phyloP scores from a whole-genome alignment of 2,113 vertebrate species.

The Lophochroa leadbeateri region DNA sequence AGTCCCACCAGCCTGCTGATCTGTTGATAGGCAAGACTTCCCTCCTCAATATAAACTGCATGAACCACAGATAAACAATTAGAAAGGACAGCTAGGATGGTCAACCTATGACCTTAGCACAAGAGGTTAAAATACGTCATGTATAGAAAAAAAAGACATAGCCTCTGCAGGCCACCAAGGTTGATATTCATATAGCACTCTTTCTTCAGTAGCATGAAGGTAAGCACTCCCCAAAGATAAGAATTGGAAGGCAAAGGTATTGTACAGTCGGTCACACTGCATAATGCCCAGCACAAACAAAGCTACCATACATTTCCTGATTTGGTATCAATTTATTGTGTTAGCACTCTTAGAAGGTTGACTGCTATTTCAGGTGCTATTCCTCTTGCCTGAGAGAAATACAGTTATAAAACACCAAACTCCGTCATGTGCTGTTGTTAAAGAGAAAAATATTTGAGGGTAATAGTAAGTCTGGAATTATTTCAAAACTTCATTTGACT shows the following conservation, averaged over 20 bases:
- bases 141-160: neutral
- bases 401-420: neutral
- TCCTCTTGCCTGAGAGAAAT: neutral
- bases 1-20: rapidly evolving
- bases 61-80: neutral
- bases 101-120: neutral
- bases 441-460: neutral
- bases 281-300: neutral
- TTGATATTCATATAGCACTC: neutral
- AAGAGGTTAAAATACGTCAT: neutral
- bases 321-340: neutral
- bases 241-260: neutral
- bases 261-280: too few relatives aligned
- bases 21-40: neutral
- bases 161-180: neutral
- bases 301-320: neutral
- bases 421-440: rapidly evolving
- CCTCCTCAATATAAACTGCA: neutral
- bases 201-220: neutral
- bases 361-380: neutral
- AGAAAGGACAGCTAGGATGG: neutral
- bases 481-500: neutral
- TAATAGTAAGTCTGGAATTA: neutral
- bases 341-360: neutral
- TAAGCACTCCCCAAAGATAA: neutral